These are phyloP conservation scores for Microtus richardsoni DNA, from an alignment of 2,113 vertebrate species.

Conservation along the genomic window DNA sequence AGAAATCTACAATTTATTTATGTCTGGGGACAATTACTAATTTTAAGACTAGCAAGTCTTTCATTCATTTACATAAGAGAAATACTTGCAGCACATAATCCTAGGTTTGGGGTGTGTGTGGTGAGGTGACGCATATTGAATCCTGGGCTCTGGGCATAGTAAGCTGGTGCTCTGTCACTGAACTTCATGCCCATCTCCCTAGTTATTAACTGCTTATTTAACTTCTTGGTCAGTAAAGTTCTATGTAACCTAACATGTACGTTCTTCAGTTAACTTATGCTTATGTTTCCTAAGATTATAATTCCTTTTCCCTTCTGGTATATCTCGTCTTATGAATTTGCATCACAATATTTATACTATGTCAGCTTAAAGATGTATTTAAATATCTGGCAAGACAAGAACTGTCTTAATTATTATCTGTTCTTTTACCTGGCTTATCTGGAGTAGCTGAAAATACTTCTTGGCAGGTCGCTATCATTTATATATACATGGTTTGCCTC, in stretches of 20 bases:
- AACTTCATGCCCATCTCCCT: background rate
- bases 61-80: background rate
- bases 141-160: background rate
- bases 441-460: background rate
- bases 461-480: background rate
- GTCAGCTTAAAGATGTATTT: background rate
- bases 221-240: background rate
- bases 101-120: background rate
- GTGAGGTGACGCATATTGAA: too few species aligned
- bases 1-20: background rate
- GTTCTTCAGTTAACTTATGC: background rate
- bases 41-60: constrained; percentile 12
- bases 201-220: background rate
- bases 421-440: background rate
- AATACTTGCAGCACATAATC: background rate
- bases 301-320: background rate
- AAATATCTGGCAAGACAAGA: background rate
- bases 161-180: background rate
- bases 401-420: background rate
- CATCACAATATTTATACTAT: background rate
- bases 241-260: background rate
- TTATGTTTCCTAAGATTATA: background rate
- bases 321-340: background rate
- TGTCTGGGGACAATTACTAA: background rate
- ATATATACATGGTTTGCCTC: background rate